These are phyloP conservation scores for Eucera pruinosa DNA, from an alignment of 2,888 invertebrate species.

Conservation along the genomic window DNA sequence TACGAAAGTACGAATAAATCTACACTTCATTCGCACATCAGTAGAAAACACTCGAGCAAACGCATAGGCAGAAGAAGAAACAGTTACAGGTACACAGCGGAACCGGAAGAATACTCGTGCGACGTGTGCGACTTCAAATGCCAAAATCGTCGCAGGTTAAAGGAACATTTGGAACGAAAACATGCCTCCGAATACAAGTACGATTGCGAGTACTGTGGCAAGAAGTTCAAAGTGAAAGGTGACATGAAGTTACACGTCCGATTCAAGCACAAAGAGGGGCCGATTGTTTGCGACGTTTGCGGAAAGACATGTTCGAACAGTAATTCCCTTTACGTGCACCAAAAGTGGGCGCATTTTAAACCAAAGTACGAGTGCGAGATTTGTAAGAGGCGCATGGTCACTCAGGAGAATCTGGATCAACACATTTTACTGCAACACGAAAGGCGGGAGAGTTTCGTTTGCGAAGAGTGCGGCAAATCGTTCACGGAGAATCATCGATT, in stretches of 20 bases:
- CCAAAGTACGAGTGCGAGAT: conserved; percentile 77
- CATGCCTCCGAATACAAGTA: conserved; percentile 76
- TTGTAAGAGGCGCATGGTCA: conserved; percentile 76
- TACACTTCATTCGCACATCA: conserved; percentile 72
- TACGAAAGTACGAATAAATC: conserved; percentile 73
- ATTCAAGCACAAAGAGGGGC: conserved; percentile 78
- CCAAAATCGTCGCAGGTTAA: conserved; percentile 74
- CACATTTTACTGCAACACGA: conserved; percentile 76
- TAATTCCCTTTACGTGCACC: conserved; percentile 79
- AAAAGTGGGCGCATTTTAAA: conserved; percentile 80
- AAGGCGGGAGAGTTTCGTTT: conserved; percentile 80
- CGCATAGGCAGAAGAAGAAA: conserved; percentile 37
- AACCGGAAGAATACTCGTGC: conserved; percentile 66
- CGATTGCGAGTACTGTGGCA: conserved; percentile 75
- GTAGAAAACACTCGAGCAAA: conserved; percentile 67
- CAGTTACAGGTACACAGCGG: conserved; percentile 21
- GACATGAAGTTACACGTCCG: conserved; percentile 79
- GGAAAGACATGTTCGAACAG: conserved; percentile 80
- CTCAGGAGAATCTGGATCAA: conserved; percentile 77
- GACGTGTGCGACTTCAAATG: conserved; percentile 73
- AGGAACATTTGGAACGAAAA: conserved; percentile 77
- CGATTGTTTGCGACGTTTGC: conserved; percentile 79
- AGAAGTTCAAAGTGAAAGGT: conserved; percentile 80
- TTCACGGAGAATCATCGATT: conserved; percentile 84
- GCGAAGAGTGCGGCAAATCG: conserved; percentile 83